Percentiles rank a stretch among this genome's conserved stretches.
phyloP scores from a whole-genome alignment of 2,113 vertebrate species.

The Ramphastos sulfuratus region DNA sequence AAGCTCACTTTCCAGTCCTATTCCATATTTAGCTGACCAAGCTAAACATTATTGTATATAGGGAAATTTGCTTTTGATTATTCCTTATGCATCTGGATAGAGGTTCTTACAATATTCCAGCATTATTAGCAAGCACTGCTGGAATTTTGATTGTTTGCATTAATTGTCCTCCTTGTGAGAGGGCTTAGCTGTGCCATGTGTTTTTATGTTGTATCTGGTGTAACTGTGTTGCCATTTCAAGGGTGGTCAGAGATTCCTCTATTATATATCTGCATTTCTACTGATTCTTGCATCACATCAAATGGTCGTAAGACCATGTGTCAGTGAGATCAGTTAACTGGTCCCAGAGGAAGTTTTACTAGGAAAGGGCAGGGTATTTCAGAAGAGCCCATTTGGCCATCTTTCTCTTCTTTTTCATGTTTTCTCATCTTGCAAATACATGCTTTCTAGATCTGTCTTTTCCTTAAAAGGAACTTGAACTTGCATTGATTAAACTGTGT shows the following conservation, averaged over 20 bases:
- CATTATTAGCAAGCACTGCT: background rate
- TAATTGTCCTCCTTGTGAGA: background rate
- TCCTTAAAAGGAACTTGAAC: background rate
- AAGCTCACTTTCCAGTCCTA: background rate
- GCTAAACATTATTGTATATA: background rate
- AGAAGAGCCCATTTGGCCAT: too few species aligned
- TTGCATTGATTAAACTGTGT: background rate
- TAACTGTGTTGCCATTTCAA: background rate
- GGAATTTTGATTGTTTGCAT: background rate
- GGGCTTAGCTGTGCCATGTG: background rate
- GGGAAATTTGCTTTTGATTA: background rate
- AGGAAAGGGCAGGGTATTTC: background rate
- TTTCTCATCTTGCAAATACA: accelerated
- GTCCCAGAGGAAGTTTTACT: too few species aligned
- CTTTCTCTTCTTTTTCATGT: too few species aligned
- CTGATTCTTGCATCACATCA: background rate
- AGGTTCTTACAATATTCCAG: background rate
- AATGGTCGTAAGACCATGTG: accelerated
- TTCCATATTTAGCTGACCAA: background rate
- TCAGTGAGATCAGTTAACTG: background rate
- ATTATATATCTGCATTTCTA: accelerated
- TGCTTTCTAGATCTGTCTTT: background rate
- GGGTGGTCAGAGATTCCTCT: background rate
- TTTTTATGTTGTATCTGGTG: background rate
- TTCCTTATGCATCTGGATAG: background rate